Evolutionary conservation across 2,888 invertebrate genomes (phyloP).

Genomic region (Trissolcus japonicus): DNA sequence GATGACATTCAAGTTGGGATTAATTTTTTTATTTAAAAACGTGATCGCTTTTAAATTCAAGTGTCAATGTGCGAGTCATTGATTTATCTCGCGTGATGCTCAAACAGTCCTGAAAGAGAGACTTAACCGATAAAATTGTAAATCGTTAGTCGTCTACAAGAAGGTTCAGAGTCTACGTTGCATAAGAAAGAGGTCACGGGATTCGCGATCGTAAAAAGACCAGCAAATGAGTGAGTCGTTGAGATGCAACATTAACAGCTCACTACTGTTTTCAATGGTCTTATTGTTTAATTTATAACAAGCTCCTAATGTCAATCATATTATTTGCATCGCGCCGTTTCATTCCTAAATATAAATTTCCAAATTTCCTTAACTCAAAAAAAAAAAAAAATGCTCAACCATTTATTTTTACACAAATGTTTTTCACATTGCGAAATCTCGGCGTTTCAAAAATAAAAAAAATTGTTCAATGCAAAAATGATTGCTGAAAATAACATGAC

Average conservation of each 20-base stretch:
- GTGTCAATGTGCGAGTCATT: conserved; percentile 18
- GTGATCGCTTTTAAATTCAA: neutral
- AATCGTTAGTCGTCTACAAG: conserved; percentile 54
- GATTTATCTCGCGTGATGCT: conserved; percentile 29
- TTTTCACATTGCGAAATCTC: no score
- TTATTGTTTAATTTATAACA: conserved; percentile 49
- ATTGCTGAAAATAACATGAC: no score
- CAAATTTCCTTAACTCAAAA: no score
- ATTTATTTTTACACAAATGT: no score
- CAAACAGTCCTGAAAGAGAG: conserved; percentile 32
- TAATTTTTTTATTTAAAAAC: neutral
- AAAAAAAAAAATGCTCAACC: no score
- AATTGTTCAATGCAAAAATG: no score
- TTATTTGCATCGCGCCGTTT: conserved; percentile 5
- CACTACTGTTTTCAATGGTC: conserved; percentile 51
- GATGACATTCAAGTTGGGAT: neutral
- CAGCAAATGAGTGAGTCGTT: conserved; percentile 49
- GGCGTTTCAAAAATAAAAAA: no score
- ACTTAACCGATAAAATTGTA: conserved; percentile 57
- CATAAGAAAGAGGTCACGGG: conserved; percentile 61
- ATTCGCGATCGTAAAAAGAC: conserved; percentile 50
- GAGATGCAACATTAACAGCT: conserved; percentile 46
- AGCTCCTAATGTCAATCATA: conserved; percentile 23
- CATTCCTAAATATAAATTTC: no score
- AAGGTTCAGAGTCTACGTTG: conserved; percentile 62